Conservation (phyloP, 2,888 invertebrate genomes). For the Dioctria linearis region DNA sequence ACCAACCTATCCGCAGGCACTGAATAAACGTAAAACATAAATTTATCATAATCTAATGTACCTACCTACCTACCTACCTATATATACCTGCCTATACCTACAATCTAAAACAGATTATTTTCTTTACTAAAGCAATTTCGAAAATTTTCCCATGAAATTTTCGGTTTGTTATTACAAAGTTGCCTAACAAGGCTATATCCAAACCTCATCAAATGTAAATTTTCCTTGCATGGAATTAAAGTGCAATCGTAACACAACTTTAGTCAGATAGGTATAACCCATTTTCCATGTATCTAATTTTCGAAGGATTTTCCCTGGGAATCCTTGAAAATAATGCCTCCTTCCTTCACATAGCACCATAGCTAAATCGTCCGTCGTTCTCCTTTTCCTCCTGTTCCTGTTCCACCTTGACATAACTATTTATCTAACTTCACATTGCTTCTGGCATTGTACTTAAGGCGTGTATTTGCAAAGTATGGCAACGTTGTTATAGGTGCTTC, state of each 20-base stretch:
- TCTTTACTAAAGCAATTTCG: slow-evolving; percentile 16
- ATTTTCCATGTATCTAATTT: background rate
- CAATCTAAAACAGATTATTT: background rate
- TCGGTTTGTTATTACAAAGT: slow-evolving; percentile 30
- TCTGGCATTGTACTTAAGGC: background rate
- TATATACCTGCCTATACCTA: too few relatives aligned
- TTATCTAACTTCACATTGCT: background rate
- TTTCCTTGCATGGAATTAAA: background rate
- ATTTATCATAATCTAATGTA: too few relatives aligned
- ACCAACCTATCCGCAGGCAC: too few relatives aligned
- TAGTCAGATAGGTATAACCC: too few relatives aligned
- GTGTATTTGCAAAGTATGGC: background rate
- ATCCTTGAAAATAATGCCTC: slow-evolving; percentile 5
- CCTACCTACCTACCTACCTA: too few relatives aligned
- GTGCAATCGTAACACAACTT: too few relatives aligned
- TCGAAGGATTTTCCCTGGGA: slow-evolving; percentile 4
- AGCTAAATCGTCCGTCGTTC: too few relatives aligned
- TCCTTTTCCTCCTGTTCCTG: too few relatives aligned
- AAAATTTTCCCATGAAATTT: slow-evolving; percentile 10
- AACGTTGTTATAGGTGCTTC: background rate
- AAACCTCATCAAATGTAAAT: slow-evolving; percentile 28
- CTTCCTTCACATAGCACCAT: background rate
- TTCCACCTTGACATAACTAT: too few relatives aligned
- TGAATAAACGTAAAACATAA: too few relatives aligned
- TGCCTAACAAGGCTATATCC: background rate